Conservation (phyloP, 1,140 invertebrate species). For the Brachionus calyciflorus region DNA sequence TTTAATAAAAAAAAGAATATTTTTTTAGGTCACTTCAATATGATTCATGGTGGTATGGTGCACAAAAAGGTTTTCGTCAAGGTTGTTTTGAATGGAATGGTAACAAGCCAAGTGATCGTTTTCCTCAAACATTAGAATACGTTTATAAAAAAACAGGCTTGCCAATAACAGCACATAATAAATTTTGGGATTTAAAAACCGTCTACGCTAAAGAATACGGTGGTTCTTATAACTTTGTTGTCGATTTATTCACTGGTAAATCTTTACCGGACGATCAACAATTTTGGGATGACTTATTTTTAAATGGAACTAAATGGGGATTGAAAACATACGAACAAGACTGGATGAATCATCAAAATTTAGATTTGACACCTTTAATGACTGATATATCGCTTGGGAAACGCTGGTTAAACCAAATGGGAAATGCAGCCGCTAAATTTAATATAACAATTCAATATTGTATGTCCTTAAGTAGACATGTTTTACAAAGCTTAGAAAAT, state of each 20-base stretch:
- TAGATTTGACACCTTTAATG: conserved; percentile 48
- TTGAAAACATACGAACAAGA: conserved; percentile 52
- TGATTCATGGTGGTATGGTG: conserved; percentile 54
- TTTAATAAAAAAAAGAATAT: too few species aligned
- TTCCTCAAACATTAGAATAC: conserved; percentile 48
- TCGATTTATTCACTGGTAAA: conserved; percentile 31
- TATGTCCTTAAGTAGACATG: conserved; percentile 50
- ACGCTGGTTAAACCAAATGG: conserved; percentile 50
- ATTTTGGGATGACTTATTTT: conserved; percentile 52
- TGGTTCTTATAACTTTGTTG: conserved; percentile 12
- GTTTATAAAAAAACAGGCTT: conserved; percentile 49
- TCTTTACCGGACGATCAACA: conserved; percentile 46
- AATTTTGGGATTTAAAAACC: conserved; percentile 50
- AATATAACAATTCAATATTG: conserved; percentile 50
- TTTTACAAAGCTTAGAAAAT: conserved; percentile 48
- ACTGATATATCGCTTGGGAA: conserved; percentile 49
- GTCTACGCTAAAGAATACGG: conserved; percentile 38
- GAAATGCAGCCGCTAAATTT: conserved; percentile 47
- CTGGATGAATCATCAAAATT: conserved; percentile 50
- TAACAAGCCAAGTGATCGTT: conserved; percentile 48
- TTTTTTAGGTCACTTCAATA: conserved; percentile 54
- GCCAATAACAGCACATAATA: conserved; percentile 51
- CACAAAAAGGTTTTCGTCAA: conserved; percentile 49
- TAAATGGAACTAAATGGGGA: conserved; percentile 50
- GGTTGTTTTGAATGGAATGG: conserved; percentile 51